Evolutionary conservation across 2,113 vertebrate genomes (phyloP).

Genomic region (Aspidoscelis tigris): DNA sequence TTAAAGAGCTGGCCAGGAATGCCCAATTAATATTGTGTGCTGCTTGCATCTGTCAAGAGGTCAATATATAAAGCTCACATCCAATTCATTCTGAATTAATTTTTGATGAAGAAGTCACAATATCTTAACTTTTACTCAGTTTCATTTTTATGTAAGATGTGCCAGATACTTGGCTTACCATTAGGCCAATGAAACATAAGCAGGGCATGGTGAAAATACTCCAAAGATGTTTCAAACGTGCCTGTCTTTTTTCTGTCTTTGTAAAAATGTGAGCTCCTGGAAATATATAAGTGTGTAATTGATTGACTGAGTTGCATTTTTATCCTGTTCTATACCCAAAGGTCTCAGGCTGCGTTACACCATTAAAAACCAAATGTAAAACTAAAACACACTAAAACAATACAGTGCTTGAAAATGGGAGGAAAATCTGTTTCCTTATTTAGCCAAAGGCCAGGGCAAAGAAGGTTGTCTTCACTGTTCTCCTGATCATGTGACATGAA

Average conservation of each 20-base stretch:
- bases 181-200: not conserved
- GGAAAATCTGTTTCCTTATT: too few relatives aligned
- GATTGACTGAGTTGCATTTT: too few relatives aligned
- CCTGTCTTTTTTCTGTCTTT: too few relatives aligned
- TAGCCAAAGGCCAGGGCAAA: too few relatives aligned
- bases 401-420: too few relatives aligned
- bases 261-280: not conserved
- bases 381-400: too few relatives aligned
- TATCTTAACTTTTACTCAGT: not conserved
- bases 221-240: not conserved
- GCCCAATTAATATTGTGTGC: not conserved
- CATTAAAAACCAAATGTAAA: too few relatives aligned
- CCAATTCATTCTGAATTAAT: conserved; percentile 1
- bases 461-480: too few relatives aligned
- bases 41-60: not conserved
- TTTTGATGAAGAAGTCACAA: conserved; percentile 6
- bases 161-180: not conserved
- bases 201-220: not conserved
- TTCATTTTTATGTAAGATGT: not conserved
- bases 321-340: too few relatives aligned
- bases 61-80: not conserved
- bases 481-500: too few relatives aligned
- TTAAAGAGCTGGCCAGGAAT: not conserved
- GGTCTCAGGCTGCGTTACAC: too few relatives aligned
- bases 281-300: not conserved